Conservation (phyloP, 2,888 invertebrate species). For the Lepidochitona cinerea region DNA sequence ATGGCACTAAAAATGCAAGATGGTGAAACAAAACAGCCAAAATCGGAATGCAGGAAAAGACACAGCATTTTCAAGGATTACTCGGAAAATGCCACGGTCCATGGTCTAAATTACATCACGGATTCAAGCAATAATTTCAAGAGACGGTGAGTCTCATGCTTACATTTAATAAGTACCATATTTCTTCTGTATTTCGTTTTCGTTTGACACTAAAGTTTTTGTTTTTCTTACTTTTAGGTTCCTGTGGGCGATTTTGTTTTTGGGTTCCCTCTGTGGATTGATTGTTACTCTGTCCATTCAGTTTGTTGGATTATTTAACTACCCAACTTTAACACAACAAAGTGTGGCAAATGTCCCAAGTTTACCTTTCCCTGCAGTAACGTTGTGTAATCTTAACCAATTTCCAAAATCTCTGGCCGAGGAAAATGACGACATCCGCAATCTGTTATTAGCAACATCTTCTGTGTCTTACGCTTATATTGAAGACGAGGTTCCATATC, state of each 20-base stretch:
- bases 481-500: neutral
- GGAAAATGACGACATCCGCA: neutral
- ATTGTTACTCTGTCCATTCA: neutral
- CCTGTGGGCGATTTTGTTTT: neutral
- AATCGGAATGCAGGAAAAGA: no score
- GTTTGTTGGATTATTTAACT: neutral
- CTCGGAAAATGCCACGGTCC: no score
- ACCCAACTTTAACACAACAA: conserved; percentile 7
- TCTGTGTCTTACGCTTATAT: neutral
- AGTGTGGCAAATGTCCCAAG: neutral
- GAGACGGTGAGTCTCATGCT: no score
- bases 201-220: no score
- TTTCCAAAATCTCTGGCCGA: neutral
- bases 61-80: no score
- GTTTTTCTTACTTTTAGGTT: neutral
- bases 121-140: no score
- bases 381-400: conserved; percentile 1
- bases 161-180: no score
- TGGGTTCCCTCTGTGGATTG: neutral
- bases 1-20: no score
- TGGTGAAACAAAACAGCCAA: no score
- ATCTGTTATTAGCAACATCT: neutral
- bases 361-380: conserved; percentile 1
- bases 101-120: no score
- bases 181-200: no score